A percentile compares a stretch with the other conserved stretches of the same genome.
Conservation (phyloP, 2,113 vertebrate genomes). For the Coptodon rendalli region DNA sequence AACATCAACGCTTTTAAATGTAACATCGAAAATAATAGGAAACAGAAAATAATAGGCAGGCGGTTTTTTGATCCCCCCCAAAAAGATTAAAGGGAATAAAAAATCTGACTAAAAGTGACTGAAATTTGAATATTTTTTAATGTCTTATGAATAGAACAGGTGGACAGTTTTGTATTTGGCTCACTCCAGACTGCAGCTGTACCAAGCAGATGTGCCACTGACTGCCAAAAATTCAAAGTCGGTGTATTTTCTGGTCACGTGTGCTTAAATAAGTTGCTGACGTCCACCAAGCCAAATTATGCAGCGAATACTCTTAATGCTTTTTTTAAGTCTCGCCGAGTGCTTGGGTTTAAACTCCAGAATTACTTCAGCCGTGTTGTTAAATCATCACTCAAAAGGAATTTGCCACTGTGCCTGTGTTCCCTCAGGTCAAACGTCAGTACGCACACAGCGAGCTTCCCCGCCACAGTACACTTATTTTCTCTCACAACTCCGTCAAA, state of each 20-base stretch:
- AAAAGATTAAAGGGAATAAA: background rate
- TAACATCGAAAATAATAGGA: background rate
- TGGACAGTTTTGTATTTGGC: background rate
- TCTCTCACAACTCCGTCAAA: background rate
- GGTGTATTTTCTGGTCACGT: background rate
- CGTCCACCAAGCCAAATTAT: background rate
- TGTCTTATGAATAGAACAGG: background rate
- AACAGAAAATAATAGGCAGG: background rate
- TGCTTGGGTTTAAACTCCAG: background rate
- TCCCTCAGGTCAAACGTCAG: background rate
- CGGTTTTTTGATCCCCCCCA: background rate
- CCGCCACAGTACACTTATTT: background rate
- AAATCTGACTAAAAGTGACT: background rate
- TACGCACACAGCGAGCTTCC: background rate
- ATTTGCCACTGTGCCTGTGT: background rate
- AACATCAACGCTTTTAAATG: background rate
- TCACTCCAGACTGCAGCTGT: background rate
- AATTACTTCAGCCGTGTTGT: background rate
- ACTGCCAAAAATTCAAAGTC: background rate
- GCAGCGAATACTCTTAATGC: background rate
- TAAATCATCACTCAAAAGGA: background rate
- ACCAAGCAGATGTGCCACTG: background rate
- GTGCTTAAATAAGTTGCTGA: background rate
- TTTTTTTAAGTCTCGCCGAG: background rate
- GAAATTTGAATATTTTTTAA: background rate